Evolutionary conservation across 2,797 vertebrate genomes (phyloP).

Genomic region (Atherinosoma microstoma): DNA sequence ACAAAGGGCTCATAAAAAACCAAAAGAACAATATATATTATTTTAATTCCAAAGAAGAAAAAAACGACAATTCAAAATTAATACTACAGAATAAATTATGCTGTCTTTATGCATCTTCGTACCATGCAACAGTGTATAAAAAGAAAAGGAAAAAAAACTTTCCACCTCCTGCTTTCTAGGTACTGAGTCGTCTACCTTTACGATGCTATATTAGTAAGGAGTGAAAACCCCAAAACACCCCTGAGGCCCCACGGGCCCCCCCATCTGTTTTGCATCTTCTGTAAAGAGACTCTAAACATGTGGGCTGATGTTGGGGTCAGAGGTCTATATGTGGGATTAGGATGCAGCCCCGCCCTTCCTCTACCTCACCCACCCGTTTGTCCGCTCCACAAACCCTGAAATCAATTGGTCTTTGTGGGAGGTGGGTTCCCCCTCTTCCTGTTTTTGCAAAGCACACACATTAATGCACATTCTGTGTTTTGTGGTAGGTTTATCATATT

Average conservation of each 20-base stretch:
- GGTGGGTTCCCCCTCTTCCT: slow-evolving; percentile 20
- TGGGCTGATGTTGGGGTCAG: slow-evolving; percentile 76
- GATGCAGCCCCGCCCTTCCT: slow-evolving; percentile 68
- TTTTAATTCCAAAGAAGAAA: not conserved
- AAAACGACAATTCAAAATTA: not conserved
- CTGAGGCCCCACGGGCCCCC: slow-evolving; percentile 35
- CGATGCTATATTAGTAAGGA: slow-evolving; percentile 34
- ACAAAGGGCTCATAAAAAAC: slow-evolving; percentile 16
- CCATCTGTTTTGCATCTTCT: slow-evolving; percentile 71
- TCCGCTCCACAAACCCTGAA: slow-evolving; percentile 39
- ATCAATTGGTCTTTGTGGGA: slow-evolving; percentile 78
- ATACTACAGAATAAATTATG: not conserved
- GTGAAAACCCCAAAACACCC: slow-evolving; percentile 33
- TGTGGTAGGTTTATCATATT: not conserved
- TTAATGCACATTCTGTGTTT: slow-evolving; percentile 39
- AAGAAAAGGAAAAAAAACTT: slow-evolving; percentile 1
- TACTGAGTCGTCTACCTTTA: slow-evolving; percentile 33
- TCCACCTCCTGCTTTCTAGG: slow-evolving; percentile 25
- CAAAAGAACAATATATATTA: not conserved
- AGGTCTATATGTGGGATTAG: slow-evolving; percentile 75
- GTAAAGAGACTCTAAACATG: slow-evolving; percentile 74
- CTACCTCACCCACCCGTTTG: slow-evolving; percentile 30
- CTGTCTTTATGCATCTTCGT: slow-evolving; percentile 23
- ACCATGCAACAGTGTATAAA: slow-evolving; percentile 9
- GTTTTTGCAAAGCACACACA: slow-evolving; percentile 26